Evolutionary conservation across 2,888 invertebrate genomes (phyloP).

Genomic region (Balanococcus diminutus): DNA sequence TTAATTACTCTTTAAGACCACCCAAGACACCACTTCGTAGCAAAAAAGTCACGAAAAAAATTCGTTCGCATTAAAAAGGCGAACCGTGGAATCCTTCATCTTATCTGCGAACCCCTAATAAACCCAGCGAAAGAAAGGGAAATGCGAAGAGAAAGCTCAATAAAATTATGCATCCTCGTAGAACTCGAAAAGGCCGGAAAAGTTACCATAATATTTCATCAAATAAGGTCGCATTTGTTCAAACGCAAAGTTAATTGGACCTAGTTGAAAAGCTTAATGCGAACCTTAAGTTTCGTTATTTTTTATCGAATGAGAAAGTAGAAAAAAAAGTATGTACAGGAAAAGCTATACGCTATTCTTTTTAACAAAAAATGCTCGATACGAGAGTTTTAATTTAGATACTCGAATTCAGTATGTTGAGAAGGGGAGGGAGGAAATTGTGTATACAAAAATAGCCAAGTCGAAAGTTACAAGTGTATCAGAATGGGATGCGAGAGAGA

Average conservation of each 20-base stretch:
- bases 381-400: slow-evolving; percentile 9
- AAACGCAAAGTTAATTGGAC: slow-evolving; percentile 32
- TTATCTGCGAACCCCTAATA: background rate
- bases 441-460: slow-evolving; percentile 8
- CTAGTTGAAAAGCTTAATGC: slow-evolving; percentile 21
- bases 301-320: background rate
- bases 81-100: background rate
- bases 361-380: background rate
- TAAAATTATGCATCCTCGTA: slow-evolving; percentile 4
- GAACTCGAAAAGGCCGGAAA: slow-evolving; percentile 14
- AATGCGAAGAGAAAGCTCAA: background rate
- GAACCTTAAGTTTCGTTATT: slow-evolving; percentile 7
- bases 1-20: background rate
- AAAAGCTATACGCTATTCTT: background rate
- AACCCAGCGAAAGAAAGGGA: background rate
- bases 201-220: slow-evolving; percentile 10
- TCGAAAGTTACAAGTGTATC: slow-evolving; percentile 8
- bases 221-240: slow-evolving; percentile 34
- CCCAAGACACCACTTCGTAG: background rate
- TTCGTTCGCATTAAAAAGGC: background rate
- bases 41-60: background rate
- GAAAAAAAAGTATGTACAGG: background rate
- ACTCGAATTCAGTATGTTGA: background rate
- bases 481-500: background rate
- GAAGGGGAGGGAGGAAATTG: background rate